Conservation (phyloP, 2,113 vertebrate genomes). For the Petroica traversi region DNA sequence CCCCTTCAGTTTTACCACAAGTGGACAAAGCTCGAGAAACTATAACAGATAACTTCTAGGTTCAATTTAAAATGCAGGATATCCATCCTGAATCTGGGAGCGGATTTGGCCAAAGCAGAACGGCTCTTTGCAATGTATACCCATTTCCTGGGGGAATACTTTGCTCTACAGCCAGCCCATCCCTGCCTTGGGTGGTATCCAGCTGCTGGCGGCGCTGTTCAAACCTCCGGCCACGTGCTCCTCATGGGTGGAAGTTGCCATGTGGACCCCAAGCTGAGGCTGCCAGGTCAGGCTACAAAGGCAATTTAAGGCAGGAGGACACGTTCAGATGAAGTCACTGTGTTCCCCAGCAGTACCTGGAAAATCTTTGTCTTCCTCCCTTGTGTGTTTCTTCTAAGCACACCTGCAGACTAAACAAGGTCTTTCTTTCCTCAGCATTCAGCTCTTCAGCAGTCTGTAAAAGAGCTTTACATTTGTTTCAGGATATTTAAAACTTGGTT, state of each 20-base stretch:
- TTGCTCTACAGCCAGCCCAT: background rate
- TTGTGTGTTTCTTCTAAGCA: background rate
- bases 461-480: background rate
- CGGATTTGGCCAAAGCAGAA: background rate
- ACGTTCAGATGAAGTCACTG: background rate
- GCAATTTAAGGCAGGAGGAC: background rate
- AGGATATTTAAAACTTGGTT: background rate
- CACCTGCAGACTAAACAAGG: background rate
- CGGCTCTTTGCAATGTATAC: background rate
- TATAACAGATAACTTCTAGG: background rate
- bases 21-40: background rate
- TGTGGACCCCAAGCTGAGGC: background rate
- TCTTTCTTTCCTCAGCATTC: background rate
- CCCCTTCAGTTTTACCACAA: background rate
- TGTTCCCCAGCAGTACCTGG: background rate
- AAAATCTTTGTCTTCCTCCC: background rate
- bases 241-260: background rate
- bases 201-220: constrained; percentile 34
- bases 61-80: background rate
- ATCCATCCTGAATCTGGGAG: background rate
- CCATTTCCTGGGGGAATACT: background rate
- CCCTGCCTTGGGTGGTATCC: background rate
- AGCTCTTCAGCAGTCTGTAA: background rate
- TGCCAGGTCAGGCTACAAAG: background rate
- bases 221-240: background rate